Evolutionary conservation across 2,888 invertebrate species (phyloP).

Genomic region (Yponomeuta evonymella): DNA sequence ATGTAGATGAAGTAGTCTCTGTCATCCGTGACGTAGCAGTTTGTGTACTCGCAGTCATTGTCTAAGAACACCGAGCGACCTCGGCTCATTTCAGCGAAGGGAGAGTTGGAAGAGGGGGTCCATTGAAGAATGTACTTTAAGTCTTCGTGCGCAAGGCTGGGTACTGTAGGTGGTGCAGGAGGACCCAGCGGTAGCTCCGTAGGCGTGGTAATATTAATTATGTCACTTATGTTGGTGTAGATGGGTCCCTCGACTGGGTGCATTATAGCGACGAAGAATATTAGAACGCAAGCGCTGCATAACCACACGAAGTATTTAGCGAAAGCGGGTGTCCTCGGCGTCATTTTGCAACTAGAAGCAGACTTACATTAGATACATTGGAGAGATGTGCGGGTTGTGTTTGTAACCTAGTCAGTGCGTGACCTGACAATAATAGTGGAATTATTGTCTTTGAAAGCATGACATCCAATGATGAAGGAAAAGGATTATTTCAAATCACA

Average conservation of each 20-base stretch:
- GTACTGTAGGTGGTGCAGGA: background rate
- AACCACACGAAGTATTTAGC: background rate
- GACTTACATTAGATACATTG: no score
- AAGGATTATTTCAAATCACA: no score
- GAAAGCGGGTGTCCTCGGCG: background rate
- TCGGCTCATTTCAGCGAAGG: constrained; percentile 22
- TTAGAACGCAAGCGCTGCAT: background rate
- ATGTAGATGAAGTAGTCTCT: constrained; percentile 18
- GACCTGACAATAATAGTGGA: no score
- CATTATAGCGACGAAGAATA: background rate
- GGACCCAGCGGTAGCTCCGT: background rate
- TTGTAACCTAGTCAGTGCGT: no score
- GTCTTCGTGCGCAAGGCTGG: constrained; percentile 4
- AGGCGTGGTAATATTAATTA: background rate
- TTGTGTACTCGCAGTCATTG: constrained; percentile 26
- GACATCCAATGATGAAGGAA: no score
- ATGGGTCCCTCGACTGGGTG: background rate
- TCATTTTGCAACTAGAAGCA: background rate
- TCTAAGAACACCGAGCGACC: constrained; percentile 24
- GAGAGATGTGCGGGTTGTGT: no score
- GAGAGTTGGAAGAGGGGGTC: constrained; percentile 30
- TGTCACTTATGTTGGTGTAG: background rate
- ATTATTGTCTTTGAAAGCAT: no score
- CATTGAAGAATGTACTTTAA: constrained; percentile 48
- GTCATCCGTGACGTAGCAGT: constrained; percentile 28